These are phyloP conservation scores for Cyphomyrus discorhynchus DNA, from an alignment of 2,113 vertebrate species.

Conservation along the genomic window DNA sequence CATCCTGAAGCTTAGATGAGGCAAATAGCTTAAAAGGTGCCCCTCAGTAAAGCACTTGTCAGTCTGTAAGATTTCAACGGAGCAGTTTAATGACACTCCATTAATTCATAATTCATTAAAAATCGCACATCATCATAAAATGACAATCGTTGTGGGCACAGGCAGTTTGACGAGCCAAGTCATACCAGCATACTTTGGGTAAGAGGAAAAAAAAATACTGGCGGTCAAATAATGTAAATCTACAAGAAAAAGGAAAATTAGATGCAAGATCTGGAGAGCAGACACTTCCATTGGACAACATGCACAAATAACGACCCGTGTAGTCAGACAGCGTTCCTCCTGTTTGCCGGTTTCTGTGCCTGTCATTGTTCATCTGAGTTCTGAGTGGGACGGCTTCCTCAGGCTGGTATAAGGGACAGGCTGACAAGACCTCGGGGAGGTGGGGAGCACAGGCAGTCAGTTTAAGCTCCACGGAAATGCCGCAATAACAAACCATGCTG, in stretches of 20 bases:
- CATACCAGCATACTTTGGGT: background rate
- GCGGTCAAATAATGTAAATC: background rate
- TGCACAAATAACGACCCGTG: conserved; percentile 46
- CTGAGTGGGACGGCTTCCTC: background rate
- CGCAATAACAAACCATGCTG: background rate
- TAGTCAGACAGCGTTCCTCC: conserved; percentile 23
- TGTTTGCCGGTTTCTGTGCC: background rate
- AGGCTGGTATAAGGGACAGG: background rate
- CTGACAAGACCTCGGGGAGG: background rate
- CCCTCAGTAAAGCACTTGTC: background rate
- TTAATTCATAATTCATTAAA: background rate
- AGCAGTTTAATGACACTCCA: background rate
- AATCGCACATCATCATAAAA: background rate
- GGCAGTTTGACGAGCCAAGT: background rate
- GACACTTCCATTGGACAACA: conserved; percentile 40
- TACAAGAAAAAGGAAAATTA: conserved; percentile 20
- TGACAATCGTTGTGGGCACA: background rate
- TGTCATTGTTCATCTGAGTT: background rate
- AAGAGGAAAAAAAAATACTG: background rate
- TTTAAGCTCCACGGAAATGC: background rate
- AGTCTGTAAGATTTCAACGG: background rate
- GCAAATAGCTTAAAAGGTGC: background rate
- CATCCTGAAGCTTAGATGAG: background rate
- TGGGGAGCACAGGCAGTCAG: background rate
- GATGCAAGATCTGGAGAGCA: background rate